These are phyloP conservation scores for Criorhina ranunculi DNA, from an alignment of 2,888 invertebrate species.

Conservation along the genomic window DNA sequence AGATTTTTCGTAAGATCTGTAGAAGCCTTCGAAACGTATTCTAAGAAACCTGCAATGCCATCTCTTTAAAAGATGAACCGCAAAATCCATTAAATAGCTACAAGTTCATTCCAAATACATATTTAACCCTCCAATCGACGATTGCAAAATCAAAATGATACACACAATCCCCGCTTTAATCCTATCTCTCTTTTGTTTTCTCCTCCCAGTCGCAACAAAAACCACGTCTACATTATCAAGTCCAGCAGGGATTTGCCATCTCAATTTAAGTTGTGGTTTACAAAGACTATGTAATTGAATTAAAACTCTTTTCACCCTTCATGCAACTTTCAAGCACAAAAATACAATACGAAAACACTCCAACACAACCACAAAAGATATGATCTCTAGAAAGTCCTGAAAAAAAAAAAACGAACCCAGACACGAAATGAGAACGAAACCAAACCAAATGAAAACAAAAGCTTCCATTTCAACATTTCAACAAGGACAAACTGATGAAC, in stretches of 20 bases:
- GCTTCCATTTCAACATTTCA: constrained; percentile 57
- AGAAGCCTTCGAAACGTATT: too few species aligned
- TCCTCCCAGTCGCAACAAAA: not conserved
- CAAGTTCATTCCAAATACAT: too few species aligned
- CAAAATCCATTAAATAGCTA: too few species aligned
- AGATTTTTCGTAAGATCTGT: too few species aligned
- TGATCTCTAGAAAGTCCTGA: constrained; percentile 63
- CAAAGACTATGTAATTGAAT: constrained; percentile 72
- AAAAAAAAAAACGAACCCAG: too few species aligned
- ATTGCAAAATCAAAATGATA: constrained; percentile 1
- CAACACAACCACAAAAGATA: constrained; percentile 66
- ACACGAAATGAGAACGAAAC: constrained; percentile 25
- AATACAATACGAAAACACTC: constrained; percentile 38
- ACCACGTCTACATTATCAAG: constrained; percentile 18
- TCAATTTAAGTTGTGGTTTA: constrained; percentile 69
- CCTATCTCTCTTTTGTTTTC: not conserved
- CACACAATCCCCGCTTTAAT: constrained; percentile 3
- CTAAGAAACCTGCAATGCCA: too few species aligned
- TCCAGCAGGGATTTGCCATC: constrained; percentile 60
- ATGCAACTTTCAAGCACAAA: constrained; percentile 16
- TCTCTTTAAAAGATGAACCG: too few species aligned
- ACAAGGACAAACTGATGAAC: constrained; percentile 63
- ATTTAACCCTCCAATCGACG: too few species aligned
- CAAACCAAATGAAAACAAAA: constrained; percentile 69
- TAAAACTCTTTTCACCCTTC: constrained; percentile 60